Conservation (phyloP, 2,888 invertebrate species). For the Napeogenes inachia region DNA sequence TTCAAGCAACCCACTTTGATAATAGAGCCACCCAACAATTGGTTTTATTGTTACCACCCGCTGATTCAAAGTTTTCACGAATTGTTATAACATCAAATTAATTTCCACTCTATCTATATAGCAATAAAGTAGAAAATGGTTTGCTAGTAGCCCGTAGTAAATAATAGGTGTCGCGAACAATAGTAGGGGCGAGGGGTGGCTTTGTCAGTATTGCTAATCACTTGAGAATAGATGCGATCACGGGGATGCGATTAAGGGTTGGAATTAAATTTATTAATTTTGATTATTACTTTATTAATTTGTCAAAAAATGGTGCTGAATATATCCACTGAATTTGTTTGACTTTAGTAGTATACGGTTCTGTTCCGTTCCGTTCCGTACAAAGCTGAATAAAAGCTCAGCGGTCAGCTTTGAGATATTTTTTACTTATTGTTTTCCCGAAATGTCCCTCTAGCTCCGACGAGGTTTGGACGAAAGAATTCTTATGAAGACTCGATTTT, state of each 20-base stretch:
- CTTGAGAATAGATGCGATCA: slow-evolving; percentile 34
- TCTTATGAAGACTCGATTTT: too few species aligned
- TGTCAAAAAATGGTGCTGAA: too few species aligned
- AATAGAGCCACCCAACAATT: slow-evolving; percentile 59
- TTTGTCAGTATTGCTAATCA: slow-evolving; percentile 46
- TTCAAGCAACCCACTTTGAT: slow-evolving; percentile 36
- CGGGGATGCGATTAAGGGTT: slow-evolving; percentile 19
- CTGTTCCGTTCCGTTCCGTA: too few species aligned
- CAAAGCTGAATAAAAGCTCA: too few species aligned
- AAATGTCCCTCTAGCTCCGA: too few species aligned
- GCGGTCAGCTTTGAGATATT: too few species aligned
- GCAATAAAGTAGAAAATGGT: slow-evolving; percentile 35
- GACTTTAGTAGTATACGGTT: too few species aligned
- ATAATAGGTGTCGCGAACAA: slow-evolving; percentile 68
- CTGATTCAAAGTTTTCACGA: slow-evolving; percentile 55
- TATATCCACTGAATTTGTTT: too few species aligned
- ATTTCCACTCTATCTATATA: slow-evolving; percentile 17
- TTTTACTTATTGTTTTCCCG: too few species aligned
- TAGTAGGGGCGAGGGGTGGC: slow-evolving; percentile 46
- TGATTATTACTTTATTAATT: too few species aligned
- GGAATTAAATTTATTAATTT: too few species aligned
- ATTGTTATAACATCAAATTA: slow-evolving; percentile 12
- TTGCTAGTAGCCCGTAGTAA: slow-evolving; percentile 36
- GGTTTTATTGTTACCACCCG: slow-evolving; percentile 74
- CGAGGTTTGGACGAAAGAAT: too few species aligned